These are phyloP conservation scores for Thereva unica DNA, from an alignment of 2,888 invertebrate genomes.

Conservation along the genomic window DNA sequence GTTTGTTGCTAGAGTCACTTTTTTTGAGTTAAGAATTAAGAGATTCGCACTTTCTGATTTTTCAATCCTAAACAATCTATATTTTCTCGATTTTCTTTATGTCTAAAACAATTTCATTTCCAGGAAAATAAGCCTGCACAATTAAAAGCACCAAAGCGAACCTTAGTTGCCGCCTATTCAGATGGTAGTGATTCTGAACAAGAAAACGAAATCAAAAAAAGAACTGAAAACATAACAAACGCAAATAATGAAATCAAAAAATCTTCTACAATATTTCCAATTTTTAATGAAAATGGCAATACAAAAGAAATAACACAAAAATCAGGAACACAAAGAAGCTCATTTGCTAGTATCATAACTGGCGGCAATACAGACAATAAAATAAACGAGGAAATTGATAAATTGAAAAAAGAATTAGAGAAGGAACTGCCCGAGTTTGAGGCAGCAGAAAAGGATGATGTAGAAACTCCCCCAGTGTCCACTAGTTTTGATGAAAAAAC, in stretches of 20 bases:
- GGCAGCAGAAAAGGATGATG: background rate
- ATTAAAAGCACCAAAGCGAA: slow-evolving; percentile 25
- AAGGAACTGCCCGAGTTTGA: slow-evolving; percentile 37
- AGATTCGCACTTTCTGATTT: background rate
- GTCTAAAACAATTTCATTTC: background rate
- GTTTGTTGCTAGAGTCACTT: slow-evolving; percentile 33
- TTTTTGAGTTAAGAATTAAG: background rate
- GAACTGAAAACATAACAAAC: background rate
- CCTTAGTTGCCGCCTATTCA: slow-evolving; percentile 41
- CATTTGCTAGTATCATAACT: slow-evolving; percentile 43
- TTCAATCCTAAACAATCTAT: slow-evolving; percentile 31
- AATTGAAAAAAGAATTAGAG: slow-evolving; percentile 40
- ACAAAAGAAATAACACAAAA: background rate
- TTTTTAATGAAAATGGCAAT: slow-evolving; percentile 15
- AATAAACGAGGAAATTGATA: slow-evolving; percentile 40
- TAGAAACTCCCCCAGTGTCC: background rate
- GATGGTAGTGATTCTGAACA: slow-evolving; percentile 40
- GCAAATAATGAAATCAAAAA: background rate
- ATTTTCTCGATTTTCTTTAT: slow-evolving; percentile 2
- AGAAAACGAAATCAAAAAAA: slow-evolving; percentile 15
- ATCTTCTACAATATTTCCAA: slow-evolving; percentile 3
- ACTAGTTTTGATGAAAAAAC: slow-evolving; percentile 56
- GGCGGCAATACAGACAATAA: slow-evolving; percentile 38
- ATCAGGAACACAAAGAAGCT: background rate
- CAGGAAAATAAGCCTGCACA: slow-evolving; percentile 1